Evolutionary conservation across 2,888 invertebrate genomes (phyloP).

Genomic region (Cephonodes hylas): DNA sequence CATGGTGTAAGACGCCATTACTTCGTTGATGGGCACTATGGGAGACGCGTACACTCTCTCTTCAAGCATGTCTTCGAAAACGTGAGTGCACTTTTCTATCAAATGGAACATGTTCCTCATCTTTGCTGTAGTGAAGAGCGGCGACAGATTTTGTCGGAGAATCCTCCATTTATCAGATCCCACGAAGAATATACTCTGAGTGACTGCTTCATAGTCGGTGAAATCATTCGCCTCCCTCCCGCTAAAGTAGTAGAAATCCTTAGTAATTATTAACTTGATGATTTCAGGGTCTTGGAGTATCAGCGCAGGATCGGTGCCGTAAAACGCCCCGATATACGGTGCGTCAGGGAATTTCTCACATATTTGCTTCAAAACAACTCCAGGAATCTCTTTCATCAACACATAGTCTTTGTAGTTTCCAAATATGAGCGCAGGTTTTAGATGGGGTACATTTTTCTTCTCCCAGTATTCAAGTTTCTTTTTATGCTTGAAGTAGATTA

Average conservation of each 20-base stretch:
- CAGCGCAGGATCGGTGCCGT: constrained; percentile 52
- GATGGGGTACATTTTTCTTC: constrained; percentile 37
- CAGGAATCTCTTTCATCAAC: constrained; percentile 32
- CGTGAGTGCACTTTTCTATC: constrained; percentile 38
- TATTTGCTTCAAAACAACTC: constrained; percentile 33
- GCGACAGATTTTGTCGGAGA: constrained; percentile 50
- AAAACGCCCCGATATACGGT: constrained; percentile 53
- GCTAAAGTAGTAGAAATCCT: constrained; percentile 53
- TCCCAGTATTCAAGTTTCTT: constrained; percentile 45
- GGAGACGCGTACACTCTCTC: constrained; percentile 20
- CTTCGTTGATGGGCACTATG: constrained; percentile 29
- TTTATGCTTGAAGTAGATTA: constrained; percentile 12
- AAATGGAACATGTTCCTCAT: constrained; percentile 60
- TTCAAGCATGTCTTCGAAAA: constrained; percentile 40
- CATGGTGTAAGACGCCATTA: constrained; percentile 47
- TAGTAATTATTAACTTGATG: constrained; percentile 43
- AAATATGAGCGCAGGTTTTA: constrained; percentile 38
- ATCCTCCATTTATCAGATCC: constrained; percentile 57
- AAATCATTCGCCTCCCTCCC: constrained; percentile 47
- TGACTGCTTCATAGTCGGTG: constrained; percentile 35
- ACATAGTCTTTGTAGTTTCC: constrained; percentile 51
- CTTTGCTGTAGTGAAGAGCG: constrained; percentile 53
- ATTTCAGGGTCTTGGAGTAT: constrained; percentile 47
- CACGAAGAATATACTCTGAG: constrained; percentile 44
- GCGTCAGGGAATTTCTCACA: constrained; percentile 39